phyloP scores from a whole-genome alignment of 2,888 invertebrate species.

The Tinea pellionella region DNA sequence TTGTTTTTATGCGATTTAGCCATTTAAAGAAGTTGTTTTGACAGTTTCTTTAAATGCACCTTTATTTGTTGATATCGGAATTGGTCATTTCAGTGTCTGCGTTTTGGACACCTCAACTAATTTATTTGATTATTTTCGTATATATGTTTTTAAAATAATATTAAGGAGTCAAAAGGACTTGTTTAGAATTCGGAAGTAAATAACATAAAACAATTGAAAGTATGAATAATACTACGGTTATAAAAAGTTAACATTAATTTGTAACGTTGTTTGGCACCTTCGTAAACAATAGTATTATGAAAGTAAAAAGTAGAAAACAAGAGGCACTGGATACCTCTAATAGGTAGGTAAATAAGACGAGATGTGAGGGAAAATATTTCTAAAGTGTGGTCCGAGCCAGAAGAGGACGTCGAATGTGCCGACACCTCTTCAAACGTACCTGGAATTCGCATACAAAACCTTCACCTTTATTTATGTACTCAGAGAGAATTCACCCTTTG shows the following conservation, averaged over 20 bases:
- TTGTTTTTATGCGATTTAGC: background rate
- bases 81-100: background rate
- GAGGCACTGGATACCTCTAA: background rate
- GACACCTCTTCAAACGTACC: constrained; percentile 26
- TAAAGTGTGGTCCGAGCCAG: constrained; percentile 7
- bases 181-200: no score
- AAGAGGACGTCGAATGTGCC: constrained; percentile 7
- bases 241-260: no score
- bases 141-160: background rate
- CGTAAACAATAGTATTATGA: background rate
- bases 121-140: background rate
- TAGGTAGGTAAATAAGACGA: constrained; percentile 11
- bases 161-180: no score
- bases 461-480: constrained; percentile 68
- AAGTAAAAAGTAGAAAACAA: constrained; percentile 5
- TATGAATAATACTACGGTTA: no score
- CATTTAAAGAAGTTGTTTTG: background rate
- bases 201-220: no score
- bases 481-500: constrained; percentile 69
- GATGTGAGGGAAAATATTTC: constrained; percentile 7
- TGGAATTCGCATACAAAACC: constrained; percentile 58
- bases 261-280: no score
- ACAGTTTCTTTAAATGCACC: background rate
- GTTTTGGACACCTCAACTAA: background rate
- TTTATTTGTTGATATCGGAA: background rate